Evolutionary conservation across 2,797 vertebrate species (phyloP), one percentile per base, ranked within the genome.

Genomic region (Hipposideros larvatus): DNA sequence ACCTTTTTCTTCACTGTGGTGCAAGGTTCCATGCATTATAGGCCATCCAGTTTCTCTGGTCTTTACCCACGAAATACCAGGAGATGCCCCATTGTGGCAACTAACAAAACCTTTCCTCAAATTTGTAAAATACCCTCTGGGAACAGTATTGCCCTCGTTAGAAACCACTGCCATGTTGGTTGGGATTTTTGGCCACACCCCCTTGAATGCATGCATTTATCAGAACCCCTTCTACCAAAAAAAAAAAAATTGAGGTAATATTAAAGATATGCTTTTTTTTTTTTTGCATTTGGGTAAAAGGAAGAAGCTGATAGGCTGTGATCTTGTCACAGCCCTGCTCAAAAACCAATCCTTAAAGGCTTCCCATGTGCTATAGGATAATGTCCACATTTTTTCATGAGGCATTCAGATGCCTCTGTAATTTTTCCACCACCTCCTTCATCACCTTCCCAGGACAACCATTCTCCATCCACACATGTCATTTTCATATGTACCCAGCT

Each of bases 211-310:
- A 57, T 77, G 6, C 18, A 48, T 77, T 94, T 28, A 66, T 94
- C 78, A 96, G 65, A 87, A 85, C 59, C 31, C 37, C 28, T 4
- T 41, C 22, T 34, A 37, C 14, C 31, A 15, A 41, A 11, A 77
- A 63, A 34, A 10, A 73, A 75, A 26, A 63, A 68, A 79, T 66
- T 66, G 11, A 63, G 18, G 3, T 79, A 16, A 37, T 34, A 73
- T 34, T 73, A 83, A 83, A 91, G 73, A 28, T 65, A 13, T 15
- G 10, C 11, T 46, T 93, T 91, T 28, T 93, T 73, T 83, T 19
- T 71, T 94, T 93, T 24, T 96, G 53, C 24, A 70, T 87, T 87
- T 46, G 68, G 61, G 24, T 66, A 48, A 93, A 90, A 85, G 53
- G 59, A 59, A 74, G 77, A 80, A 46, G 90, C 61, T 68, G 28